Evolutionary conservation across 2,113 vertebrate genomes (phyloP).

Genomic region (Struthidea cinerea): DNA sequence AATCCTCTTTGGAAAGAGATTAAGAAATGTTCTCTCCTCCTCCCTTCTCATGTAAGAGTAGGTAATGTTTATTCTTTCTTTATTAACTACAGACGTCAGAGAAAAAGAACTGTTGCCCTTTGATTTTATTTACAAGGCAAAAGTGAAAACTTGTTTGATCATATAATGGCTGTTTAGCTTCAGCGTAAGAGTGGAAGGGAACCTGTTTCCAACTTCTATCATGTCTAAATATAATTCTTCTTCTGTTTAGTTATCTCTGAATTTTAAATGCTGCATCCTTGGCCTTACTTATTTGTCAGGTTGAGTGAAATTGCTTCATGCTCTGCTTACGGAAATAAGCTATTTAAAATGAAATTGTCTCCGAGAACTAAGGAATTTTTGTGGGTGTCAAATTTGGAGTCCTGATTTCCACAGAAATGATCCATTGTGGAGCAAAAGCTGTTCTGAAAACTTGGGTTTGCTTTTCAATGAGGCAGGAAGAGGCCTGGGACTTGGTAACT

Average conservation of each 20-base stretch:
- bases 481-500: not conserved
- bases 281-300: conserved; percentile 54
- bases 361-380: conserved; percentile 5
- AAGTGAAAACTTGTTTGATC: conserved; percentile 46
- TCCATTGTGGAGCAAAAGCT: not conserved
- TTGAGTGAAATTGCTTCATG: conserved; percentile 56
- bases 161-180: conserved; percentile 43
- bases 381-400: not conserved
- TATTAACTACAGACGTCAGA: conserved; percentile 56
- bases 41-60: conserved; percentile 4
- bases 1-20: conserved; percentile 52
- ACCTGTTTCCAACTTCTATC: conserved; percentile 18
- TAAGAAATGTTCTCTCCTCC: conserved; percentile 10
- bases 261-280: conserved; percentile 52
- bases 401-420: not conserved
- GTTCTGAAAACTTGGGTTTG: not conserved
- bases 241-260: conserved; percentile 48
- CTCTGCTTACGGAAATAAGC: conserved; percentile 47
- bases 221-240: conserved; percentile 10
- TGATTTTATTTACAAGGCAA: conserved; percentile 55
- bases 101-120: conserved; percentile 55
- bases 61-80: conserved; percentile 48
- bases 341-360: conserved; percentile 48
- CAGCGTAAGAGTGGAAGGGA: not conserved
- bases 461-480: not conserved